Percentiles rank a stretch among this genome's conserved stretches.
Conservation (phyloP, 2,888 invertebrate species). For the Mythimna impura region DNA sequence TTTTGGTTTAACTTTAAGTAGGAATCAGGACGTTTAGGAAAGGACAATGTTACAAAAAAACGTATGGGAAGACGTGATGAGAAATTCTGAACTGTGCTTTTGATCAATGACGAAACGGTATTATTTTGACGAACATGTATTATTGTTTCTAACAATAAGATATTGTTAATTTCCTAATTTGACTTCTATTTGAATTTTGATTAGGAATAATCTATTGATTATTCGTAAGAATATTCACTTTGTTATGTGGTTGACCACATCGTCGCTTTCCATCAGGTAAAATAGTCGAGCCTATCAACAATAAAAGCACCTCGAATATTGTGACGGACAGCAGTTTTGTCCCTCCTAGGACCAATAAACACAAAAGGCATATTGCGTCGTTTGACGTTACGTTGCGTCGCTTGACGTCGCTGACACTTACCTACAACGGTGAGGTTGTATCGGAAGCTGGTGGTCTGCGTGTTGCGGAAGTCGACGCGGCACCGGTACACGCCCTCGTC, state of each 20-base stretch:
- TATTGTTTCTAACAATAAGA: background rate
- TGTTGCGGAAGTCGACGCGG: conserved; percentile 96
- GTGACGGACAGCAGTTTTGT: no score
- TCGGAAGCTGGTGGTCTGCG: conserved; percentile 96
- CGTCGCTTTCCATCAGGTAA: no score
- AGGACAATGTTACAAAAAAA: background rate
- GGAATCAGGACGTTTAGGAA: background rate
- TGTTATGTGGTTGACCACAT: no score
- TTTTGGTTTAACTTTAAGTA: conserved; percentile 39
- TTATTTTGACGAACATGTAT: background rate
- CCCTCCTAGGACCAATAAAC: no score
- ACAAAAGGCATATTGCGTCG: no score
- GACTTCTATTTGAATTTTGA: no score
- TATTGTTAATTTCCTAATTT: no score
- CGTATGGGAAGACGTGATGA: background rate
- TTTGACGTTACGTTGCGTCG: no score
- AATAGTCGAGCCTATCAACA: no score
- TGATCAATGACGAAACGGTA: background rate
- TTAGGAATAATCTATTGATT: no score
- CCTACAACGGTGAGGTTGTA: conserved; percentile 93
- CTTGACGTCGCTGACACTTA: conserved; percentile 1
- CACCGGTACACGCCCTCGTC: conserved; percentile 98
- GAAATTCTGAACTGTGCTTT: background rate
- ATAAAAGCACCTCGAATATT: no score
- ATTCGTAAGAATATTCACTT: no score